phyloP scores from a whole-genome alignment of 1,140 invertebrate species.

The Plutomurus gul region DNA sequence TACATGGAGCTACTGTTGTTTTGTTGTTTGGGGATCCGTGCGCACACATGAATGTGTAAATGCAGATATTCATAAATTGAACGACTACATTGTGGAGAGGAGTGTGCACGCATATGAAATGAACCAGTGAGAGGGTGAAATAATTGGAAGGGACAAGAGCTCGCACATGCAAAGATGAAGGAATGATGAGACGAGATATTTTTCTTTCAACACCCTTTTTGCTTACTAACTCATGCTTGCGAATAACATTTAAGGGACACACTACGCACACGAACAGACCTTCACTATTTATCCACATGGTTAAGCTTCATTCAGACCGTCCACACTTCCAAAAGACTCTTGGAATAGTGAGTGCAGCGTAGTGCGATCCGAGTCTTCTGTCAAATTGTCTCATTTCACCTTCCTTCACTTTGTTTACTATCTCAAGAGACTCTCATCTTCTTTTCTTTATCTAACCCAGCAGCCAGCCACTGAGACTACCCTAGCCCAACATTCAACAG shows the following conservation, averaged over 20 bases:
- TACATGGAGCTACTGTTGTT: no score
- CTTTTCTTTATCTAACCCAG: not conserved
- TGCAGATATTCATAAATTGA: no score
- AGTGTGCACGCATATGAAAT: no score
- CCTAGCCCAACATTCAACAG: no score
- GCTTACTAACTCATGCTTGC: not conserved
- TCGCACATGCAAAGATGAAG: not conserved
- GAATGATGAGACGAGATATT: conserved; percentile 5
- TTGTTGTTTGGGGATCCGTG: no score
- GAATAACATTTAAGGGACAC: not conserved
- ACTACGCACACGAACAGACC: no score
- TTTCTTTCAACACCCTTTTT: conserved; percentile 4
- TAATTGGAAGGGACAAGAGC: not conserved
- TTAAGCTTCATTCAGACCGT: no score
- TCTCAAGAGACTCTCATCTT: not conserved
- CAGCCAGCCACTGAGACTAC: not conserved
- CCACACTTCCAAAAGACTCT: no score
- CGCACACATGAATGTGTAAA: no score
- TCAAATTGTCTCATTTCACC: not conserved
- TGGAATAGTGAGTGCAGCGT: not conserved
- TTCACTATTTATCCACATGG: no score
- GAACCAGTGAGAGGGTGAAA: not conserved
- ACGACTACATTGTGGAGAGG: no score
- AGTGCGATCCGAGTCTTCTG: not conserved
- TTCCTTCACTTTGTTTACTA: not conserved